These are phyloP conservation scores for Melanotaenia nigrans DNA, from an alignment of 2,797 vertebrate species.

Conservation along the genomic window DNA sequence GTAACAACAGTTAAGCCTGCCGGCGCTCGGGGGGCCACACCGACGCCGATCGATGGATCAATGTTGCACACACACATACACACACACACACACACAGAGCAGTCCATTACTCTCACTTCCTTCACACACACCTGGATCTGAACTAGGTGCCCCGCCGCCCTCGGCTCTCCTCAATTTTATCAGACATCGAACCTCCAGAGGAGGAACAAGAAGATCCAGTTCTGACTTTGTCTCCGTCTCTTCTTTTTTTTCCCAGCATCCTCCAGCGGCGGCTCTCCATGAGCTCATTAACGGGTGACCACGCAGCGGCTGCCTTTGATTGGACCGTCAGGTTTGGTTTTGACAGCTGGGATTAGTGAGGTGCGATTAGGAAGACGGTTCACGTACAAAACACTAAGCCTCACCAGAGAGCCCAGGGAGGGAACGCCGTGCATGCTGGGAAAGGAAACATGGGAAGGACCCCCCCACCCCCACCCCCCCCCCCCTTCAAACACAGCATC, in stretches of 20 bases:
- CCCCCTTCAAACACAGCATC: too few species aligned
- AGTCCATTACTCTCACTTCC: slow-evolving; percentile 55
- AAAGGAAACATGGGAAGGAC: slow-evolving; percentile 17
- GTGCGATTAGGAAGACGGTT: slow-evolving; percentile 74
- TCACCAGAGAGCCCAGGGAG: slow-evolving; percentile 51
- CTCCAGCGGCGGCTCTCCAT: slow-evolving; percentile 52
- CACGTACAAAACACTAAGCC: slow-evolving; percentile 71
- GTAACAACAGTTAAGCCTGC: slow-evolving; percentile 82
- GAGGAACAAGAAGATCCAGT: slow-evolving; percentile 38
- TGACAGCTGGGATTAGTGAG: slow-evolving; percentile 79
- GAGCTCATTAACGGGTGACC: slow-evolving; percentile 76
- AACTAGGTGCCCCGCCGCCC: slow-evolving; percentile 70
- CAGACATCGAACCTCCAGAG: slow-evolving; percentile 60
- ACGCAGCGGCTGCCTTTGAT: slow-evolving; percentile 60
- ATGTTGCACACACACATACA: slow-evolving; percentile 60
- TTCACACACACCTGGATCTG: slow-evolving; percentile 48
- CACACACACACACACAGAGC: slow-evolving; percentile 22
- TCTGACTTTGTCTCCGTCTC: slow-evolving; percentile 26
- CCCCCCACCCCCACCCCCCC: neutral
- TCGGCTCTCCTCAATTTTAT: slow-evolving; percentile 63
- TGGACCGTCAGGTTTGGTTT: slow-evolving; percentile 65
- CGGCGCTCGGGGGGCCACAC: slow-evolving; percentile 61
- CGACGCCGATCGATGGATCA: slow-evolving; percentile 77
- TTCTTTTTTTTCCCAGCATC: slow-evolving; percentile 65
- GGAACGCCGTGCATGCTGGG: slow-evolving; percentile 63